These are phyloP conservation scores for Papilio dardanus DNA, from an alignment of 1,140 invertebrate species.

Conservation along the genomic window DNA sequence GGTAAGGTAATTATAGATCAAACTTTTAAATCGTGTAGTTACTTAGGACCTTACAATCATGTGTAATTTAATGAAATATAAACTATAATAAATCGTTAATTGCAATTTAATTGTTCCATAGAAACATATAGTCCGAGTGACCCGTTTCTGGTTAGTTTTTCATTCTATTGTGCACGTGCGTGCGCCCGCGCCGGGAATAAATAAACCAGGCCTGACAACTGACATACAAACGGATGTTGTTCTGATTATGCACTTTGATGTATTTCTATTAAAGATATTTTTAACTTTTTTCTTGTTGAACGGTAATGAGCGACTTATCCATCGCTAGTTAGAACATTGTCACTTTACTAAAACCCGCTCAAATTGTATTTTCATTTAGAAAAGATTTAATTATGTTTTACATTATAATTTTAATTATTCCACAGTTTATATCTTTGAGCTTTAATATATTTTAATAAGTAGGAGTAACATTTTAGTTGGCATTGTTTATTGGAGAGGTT, in stretches of 20 bases:
- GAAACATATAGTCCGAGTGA: neutral
- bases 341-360: neutral
- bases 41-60: too few relatives aligned
- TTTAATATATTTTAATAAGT: neutral
- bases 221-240: slow-evolving; percentile 2
- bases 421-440: neutral
- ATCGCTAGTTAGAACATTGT: neutral
- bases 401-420: neutral
- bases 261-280: slow-evolving; percentile 6
- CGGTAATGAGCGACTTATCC: neutral
- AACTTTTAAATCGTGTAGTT: too few relatives aligned
- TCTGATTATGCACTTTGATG: slow-evolving; percentile 7
- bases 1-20: too few relatives aligned
- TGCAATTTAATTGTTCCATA: too few relatives aligned
- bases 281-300: neutral
- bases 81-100: too few relatives aligned
- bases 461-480: neutral
- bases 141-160: slow-evolving; percentile 1
- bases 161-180: slow-evolving; percentile 7
- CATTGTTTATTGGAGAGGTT: slow-evolving; percentile 9
- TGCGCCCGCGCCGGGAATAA: slow-evolving; percentile 1
- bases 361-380: neutral
- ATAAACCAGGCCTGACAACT: slow-evolving; percentile 21
- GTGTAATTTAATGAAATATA: too few relatives aligned
- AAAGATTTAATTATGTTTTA: too few relatives aligned